Base-by-base conservation (phyloP, 2,888 invertebrate genomes). In the Idaea straminata region DNA sequence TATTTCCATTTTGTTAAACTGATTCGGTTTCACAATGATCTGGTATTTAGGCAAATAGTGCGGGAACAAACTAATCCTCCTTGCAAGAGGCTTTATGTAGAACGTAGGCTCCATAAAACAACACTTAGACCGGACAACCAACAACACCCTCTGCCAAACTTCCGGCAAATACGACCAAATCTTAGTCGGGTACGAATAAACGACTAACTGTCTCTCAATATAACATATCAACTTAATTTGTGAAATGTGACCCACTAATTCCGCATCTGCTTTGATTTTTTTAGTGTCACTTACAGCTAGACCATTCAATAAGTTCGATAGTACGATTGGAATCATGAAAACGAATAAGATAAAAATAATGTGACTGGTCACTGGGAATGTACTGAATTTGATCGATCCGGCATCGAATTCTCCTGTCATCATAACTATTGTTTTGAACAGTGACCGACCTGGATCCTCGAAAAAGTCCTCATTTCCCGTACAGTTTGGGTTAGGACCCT, bases 391-490 rank as follows among this genome's bases (percentile, higher is more conserved):
- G 61, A 97, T 95, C 10, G 95, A 95, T n/a, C 95, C 94, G 0
- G 96, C 96, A 78, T 97, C 97, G 75, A 97, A 97, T 85, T 97
- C 97, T 13, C 97, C 97, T 0, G 97, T 97, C 72, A 97, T 91
- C 97, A 97, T 97, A 0, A 97, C 96, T 35, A 97, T 95, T 0
- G 97, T 97, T 87, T 97, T 97, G 74, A 97, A 96, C 57, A 97
- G 80, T 0, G 97, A 96, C 68, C 94, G 93, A 4, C 94, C 95
- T 0, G 96, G 96, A 83, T 95, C 94, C 2, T 93, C 91, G 75
- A 97, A 97, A 72, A 95, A 95, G 64, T 95, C 94, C 73, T 81
- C 84, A 62, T 85, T 85, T 5, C 75, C 87, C 0, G 79, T 76
- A 57, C 77, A 83, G 64, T 92, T 91, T 5, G 88, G 88, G 67